Conservation (phyloP, 2,113 vertebrate species). For the Rhipidura dahli region DNA sequence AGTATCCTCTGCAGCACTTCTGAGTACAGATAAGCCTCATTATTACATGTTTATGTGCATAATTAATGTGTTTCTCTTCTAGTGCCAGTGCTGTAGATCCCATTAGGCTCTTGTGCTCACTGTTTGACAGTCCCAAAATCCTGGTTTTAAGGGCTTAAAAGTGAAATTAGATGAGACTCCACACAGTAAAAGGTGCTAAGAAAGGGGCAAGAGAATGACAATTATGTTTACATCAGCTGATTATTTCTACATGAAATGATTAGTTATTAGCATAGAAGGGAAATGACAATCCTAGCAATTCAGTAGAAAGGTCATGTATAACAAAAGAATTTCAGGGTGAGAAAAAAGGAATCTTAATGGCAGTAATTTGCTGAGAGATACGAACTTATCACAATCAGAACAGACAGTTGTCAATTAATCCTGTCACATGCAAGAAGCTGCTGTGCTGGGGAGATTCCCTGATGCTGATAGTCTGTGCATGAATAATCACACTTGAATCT, state of each 20-base stretch:
- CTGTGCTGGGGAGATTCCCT: background rate
- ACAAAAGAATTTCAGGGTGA: background rate
- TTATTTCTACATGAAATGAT: background rate
- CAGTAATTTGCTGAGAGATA: background rate
- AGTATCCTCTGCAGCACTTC: background rate
- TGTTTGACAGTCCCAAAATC: background rate
- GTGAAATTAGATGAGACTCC: background rate
- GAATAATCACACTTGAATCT: background rate
- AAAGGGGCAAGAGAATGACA: background rate
- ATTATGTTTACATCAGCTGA: background rate
- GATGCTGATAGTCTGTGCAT: background rate
- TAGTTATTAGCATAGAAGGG: background rate
- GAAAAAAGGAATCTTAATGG: background rate
- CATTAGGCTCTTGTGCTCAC: background rate
- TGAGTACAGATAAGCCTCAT: background rate
- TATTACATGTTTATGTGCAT: background rate
- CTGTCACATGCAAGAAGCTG: background rate
- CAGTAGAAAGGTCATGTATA: background rate
- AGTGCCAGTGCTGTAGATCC: background rate
- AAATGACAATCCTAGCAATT: background rate
- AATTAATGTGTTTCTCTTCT: background rate
- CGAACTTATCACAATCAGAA: background rate
- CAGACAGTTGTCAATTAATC: background rate
- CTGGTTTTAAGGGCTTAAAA: background rate
- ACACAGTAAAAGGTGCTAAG: background rate